phyloP scores from a whole-genome alignment of 2,797 vertebrate genomes.

The Acanthurus leucopareius region DNA sequence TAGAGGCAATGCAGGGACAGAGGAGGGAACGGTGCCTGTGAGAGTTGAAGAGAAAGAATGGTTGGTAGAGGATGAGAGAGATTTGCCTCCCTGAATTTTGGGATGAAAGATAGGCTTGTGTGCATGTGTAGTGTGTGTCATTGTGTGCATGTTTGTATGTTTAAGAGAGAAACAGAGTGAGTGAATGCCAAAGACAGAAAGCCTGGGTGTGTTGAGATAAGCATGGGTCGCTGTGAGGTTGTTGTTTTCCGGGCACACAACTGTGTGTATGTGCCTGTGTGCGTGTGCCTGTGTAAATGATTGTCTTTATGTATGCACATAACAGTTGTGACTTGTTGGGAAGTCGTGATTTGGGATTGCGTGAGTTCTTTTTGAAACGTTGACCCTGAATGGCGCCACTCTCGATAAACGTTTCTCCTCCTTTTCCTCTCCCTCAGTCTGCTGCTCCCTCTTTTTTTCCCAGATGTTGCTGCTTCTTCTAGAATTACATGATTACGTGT shows the following conservation, averaged over 20 bases:
- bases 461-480: constrained; percentile 33
- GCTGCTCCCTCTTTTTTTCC: constrained; percentile 24
- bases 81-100: constrained; percentile 73
- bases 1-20: constrained; percentile 37
- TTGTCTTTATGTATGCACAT: constrained; percentile 47
- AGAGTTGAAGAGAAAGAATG: constrained; percentile 69
- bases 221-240: constrained; percentile 71
- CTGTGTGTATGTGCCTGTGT: constrained; percentile 31
- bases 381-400: constrained; percentile 53
- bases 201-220: constrained; percentile 85
- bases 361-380: constrained; percentile 58
- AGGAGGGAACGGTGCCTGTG: constrained; percentile 52
- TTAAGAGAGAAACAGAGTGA: constrained; percentile 42
- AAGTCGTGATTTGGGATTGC: constrained; percentile 54
- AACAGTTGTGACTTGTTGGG: constrained; percentile 50
- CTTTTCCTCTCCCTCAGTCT: constrained; percentile 19
- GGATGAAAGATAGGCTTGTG: constrained; percentile 71
- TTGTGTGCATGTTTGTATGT: constrained; percentile 36
- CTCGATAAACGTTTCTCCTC: constrained; percentile 40
- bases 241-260: constrained; percentile 58
- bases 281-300: constrained; percentile 26
- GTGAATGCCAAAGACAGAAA: constrained; percentile 77
- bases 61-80: constrained; percentile 79
- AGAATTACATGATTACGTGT: constrained; percentile 22
- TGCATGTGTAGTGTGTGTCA: constrained; percentile 9